Percentiles rank a stretch among this genome's conserved stretches.
phyloP scores from a whole-genome alignment of 1,140 invertebrate genomes.

The Leguminivora glycinivorella region DNA sequence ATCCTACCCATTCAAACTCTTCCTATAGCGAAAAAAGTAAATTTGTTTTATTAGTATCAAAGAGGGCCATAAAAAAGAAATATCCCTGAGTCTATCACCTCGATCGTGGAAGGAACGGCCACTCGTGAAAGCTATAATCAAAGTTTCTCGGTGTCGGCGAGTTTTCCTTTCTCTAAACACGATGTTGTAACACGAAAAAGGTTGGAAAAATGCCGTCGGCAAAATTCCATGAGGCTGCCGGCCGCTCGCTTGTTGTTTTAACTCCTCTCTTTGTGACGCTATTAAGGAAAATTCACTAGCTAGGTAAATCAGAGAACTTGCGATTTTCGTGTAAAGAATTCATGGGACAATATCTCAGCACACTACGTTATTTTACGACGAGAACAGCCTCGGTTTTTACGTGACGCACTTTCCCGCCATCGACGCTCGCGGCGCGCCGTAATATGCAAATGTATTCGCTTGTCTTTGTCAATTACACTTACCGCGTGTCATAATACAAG shows the following conservation, averaged over 20 bases:
- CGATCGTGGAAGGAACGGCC: conserved; percentile 64
- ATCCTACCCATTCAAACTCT: conserved; percentile 58
- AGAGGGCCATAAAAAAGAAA: conserved; percentile 74
- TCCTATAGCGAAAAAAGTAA: conserved; percentile 62
- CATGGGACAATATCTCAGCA: conserved; percentile 22
- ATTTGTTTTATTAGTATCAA: conserved; percentile 77
- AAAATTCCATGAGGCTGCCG: conserved; percentile 56
- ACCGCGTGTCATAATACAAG: conserved; percentile 26
- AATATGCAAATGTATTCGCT: conserved; percentile 26
- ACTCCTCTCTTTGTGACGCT: conserved; percentile 55
- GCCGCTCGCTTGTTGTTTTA: conserved; percentile 59
- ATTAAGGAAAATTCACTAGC: conserved; percentile 53
- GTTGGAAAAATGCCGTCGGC: conserved; percentile 70
- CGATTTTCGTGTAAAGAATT: conserved; percentile 35
- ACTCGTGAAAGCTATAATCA: conserved; percentile 76
- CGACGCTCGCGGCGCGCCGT: conserved; percentile 6
- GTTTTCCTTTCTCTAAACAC: conserved; percentile 76
- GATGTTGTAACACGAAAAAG: conserved; percentile 76
- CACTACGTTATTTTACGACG: conserved; percentile 18
- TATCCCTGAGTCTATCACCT: conserved; percentile 69
- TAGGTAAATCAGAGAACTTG: conserved; percentile 49
- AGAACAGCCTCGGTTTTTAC: conserved; percentile 9
- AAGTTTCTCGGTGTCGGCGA: conserved; percentile 73
- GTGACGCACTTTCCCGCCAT: conserved; percentile 17
- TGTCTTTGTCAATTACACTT: conserved; percentile 28